phyloP scores from a whole-genome alignment of 2,888 invertebrate genomes.

The Malacosoma neustria region DNA sequence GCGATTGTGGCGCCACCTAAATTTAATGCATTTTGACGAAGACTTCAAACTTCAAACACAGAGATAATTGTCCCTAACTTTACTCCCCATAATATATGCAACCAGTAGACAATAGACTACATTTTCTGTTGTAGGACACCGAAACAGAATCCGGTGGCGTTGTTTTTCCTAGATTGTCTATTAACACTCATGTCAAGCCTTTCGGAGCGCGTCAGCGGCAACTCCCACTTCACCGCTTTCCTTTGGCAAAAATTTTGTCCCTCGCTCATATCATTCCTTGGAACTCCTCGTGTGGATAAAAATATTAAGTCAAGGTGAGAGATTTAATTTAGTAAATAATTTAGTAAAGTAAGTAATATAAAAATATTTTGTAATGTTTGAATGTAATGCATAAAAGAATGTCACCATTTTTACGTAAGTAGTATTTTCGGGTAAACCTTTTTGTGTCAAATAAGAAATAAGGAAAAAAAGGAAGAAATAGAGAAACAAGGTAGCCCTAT shows the following conservation, averaged over 20 bases:
- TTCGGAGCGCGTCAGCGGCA: conserved; percentile 87
- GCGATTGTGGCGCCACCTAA: too few relatives aligned
- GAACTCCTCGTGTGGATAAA: conserved; percentile 89
- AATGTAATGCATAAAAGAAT: conserved; percentile 6
- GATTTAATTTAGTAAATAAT: too few relatives aligned
- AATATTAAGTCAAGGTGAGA: conserved; percentile 82
- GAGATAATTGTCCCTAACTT: too few relatives aligned
- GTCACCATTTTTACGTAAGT: neutral
- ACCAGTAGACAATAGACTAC: too few relatives aligned
- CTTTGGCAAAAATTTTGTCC: conserved; percentile 96
- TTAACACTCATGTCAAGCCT: conserved; percentile 88
- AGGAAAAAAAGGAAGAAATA: too few relatives aligned
- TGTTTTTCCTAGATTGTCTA: conserved; percentile 91
- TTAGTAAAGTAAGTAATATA: too few relatives aligned
- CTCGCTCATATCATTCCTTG: conserved; percentile 88
- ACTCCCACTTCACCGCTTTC: conserved; percentile 90
- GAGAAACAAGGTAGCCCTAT: too few relatives aligned
- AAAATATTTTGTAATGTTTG: too few relatives aligned
- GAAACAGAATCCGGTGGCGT: conserved; percentile 77
- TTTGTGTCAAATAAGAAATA: too few relatives aligned
- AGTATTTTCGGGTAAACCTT: neutral
- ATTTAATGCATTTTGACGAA: too few relatives aligned
- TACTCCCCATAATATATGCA: too few relatives aligned
- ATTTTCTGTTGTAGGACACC: conserved; percentile 59
- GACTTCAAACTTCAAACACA: too few relatives aligned